Percentiles rank a stretch among this genome's conserved stretches.
phyloP scores from a whole-genome alignment of 2,888 invertebrate genomes.

The Phragmatobia fuliginosa region DNA sequence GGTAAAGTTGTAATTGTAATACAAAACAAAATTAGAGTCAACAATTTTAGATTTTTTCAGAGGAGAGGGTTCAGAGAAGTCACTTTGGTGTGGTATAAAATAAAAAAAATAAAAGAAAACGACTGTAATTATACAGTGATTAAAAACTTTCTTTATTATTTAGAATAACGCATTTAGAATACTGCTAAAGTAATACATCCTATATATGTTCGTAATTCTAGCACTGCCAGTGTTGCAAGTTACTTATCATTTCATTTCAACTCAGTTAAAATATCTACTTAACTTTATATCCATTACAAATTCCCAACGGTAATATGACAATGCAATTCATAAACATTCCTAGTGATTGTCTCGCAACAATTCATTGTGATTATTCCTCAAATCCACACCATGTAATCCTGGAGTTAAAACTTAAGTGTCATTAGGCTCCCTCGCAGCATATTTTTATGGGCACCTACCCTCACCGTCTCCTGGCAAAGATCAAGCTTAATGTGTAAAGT shows the following conservation, averaged over 20 bases:
- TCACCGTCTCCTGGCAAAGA: conserved; percentile 28
- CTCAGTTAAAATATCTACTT: conserved; percentile 9
- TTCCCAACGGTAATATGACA: conserved; percentile 44
- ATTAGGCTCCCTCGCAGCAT: conserved; percentile 66
- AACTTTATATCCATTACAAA: conserved; percentile 18
- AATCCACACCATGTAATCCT: conserved; percentile 34
- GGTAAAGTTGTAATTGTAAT: too few species aligned
- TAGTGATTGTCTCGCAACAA: conserved; percentile 18
- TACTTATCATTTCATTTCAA: background rate
- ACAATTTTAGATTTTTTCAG: too few species aligned
- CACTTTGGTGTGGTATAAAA: too few species aligned
- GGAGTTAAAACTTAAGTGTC: conserved; percentile 51
- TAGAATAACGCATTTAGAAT: background rate
- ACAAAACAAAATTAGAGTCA: too few species aligned
- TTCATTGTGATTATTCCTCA: conserved; percentile 12
- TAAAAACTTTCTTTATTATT: too few species aligned
- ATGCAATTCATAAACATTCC: conserved; percentile 34
- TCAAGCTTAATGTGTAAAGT: conserved; percentile 75
- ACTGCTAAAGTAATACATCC: too few species aligned
- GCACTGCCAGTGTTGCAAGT: background rate
- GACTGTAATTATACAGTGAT: too few species aligned
- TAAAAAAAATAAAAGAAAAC: too few species aligned
- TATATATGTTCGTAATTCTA: background rate
- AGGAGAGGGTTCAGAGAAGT: too few species aligned
- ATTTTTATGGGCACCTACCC: conserved; percentile 72